Evolutionary conservation across 2,113 vertebrate species (phyloP).

Genomic region (Cephalopholis sonnerati): DNA sequence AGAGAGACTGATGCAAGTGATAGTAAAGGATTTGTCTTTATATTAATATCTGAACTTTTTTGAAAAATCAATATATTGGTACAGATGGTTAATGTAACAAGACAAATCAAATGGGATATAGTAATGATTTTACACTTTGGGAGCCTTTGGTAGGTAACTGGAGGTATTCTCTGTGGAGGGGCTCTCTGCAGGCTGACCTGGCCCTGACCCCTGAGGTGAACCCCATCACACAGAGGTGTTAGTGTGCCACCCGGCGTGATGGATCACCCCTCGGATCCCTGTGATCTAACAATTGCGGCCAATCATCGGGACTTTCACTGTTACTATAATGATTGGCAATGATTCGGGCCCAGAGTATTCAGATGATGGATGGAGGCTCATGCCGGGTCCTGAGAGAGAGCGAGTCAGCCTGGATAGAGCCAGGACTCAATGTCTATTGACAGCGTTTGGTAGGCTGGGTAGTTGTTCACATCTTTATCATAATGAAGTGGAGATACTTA

Average conservation of each 20-base stretch:
- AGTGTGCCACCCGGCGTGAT: slow-evolving; percentile 82
- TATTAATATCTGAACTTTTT: slow-evolving; percentile 7
- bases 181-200: slow-evolving; percentile 73
- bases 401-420: slow-evolving; percentile 55
- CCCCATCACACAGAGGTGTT: slow-evolving; percentile 83
- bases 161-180: slow-evolving; percentile 43
- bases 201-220: slow-evolving; percentile 79
- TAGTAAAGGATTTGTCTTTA: background rate
- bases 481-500: slow-evolving; percentile 88
- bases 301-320: slow-evolving; percentile 75
- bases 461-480: slow-evolving; percentile 85
- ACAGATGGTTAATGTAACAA: slow-evolving; percentile 17
- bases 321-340: slow-evolving; percentile 84
- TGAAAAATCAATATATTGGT: slow-evolving; percentile 19
- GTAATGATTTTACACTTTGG: slow-evolving; percentile 22
- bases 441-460: slow-evolving; percentile 64
- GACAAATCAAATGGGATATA: slow-evolving; percentile 8
- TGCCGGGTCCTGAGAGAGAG: slow-evolving; percentile 74
- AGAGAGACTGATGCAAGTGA: slow-evolving; percentile 2
- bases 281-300: slow-evolving; percentile 81
- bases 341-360: slow-evolving; percentile 81
- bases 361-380: slow-evolving; percentile 81
- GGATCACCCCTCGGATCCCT: slow-evolving; percentile 83
- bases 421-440: slow-evolving; percentile 72
- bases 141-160: slow-evolving; percentile 30